Percentiles rank a stretch among this genome's conserved stretches.
These are phyloP conservation scores for Dissostichus mawsoni DNA, from an alignment of 2,113 vertebrate species.

Conservation along the genomic window DNA sequence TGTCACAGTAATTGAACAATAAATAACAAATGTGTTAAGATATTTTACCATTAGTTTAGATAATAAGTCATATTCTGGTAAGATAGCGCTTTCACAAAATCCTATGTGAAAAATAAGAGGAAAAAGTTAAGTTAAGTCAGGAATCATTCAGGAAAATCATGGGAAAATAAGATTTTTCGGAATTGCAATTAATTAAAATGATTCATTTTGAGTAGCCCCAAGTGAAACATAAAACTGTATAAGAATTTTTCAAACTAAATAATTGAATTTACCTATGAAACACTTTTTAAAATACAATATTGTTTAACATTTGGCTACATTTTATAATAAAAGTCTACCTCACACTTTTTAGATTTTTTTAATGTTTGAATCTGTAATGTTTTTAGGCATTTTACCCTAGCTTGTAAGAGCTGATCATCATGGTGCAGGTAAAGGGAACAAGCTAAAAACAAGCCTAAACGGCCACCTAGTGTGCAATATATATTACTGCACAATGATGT, in stretches of 20 bases:
- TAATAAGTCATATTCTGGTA: not conserved
- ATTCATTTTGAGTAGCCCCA: not conserved
- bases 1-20: not conserved
- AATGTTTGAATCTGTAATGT: not conserved
- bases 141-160: too few relatives aligned
- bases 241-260: too few relatives aligned
- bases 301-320: not conserved
- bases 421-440: not conserved
- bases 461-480: slow-evolving; percentile 46
- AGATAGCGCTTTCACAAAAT: not conserved
- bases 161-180: too few relatives aligned
- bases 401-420: not conserved
- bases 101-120: not conserved
- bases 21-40: not conserved
- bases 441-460: slow-evolving; percentile 31
- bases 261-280: too few relatives aligned
- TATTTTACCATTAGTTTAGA: not conserved
- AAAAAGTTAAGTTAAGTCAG: too few relatives aligned
- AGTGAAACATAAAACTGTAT: not conserved
- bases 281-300: not conserved
- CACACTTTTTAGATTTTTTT: not conserved
- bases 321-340: not conserved
- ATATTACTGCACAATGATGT: slow-evolving; percentile 13
- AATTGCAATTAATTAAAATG: not conserved
- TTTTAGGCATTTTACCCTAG: not conserved